Evolutionary conservation across 1,140 invertebrate species (phyloP).

Genomic region (Ptiloglossa arizonensis): DNA sequence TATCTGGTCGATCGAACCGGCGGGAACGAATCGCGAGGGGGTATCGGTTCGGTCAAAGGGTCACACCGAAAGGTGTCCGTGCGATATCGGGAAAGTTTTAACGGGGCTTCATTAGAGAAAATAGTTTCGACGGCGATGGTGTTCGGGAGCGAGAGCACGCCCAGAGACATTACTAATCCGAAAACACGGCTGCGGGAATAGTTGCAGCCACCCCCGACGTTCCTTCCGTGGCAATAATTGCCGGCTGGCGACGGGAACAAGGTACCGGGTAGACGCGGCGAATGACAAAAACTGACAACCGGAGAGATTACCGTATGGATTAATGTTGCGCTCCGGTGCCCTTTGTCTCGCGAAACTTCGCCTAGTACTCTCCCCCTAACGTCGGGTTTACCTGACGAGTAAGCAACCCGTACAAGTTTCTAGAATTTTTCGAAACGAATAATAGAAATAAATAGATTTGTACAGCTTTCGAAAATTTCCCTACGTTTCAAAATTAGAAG

Average conservation of each 20-base stretch:
- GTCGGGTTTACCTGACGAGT: too few species aligned
- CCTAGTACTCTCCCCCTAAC: too few species aligned
- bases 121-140: conserved; percentile 70
- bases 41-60: conserved; percentile 55
- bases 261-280: background rate
- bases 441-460: too few species aligned
- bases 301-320: conserved; percentile 34
- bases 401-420: too few species aligned
- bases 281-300: conserved; percentile 46
- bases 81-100: conserved; percentile 77
- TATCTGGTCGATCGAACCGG: conserved; percentile 68
- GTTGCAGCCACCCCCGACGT: conserved; percentile 41
- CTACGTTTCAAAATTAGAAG: too few species aligned
- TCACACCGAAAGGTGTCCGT: conserved; percentile 54
- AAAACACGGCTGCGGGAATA: conserved; percentile 39
- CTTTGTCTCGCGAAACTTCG: conserved; percentile 4
- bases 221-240: conserved; percentile 51
- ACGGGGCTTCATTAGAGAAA: conserved; percentile 75
- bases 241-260: conserved; percentile 18
- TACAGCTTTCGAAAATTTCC: too few species aligned
- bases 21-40: conserved; percentile 50
- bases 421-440: too few species aligned
- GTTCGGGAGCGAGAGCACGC: background rate
- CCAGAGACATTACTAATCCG: conserved; percentile 46
- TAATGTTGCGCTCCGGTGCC: conserved; percentile 29